These are phyloP conservation scores for Drosophila formosana DNA, from an alignment of 2,888 invertebrate species.

Conservation along the genomic window DNA sequence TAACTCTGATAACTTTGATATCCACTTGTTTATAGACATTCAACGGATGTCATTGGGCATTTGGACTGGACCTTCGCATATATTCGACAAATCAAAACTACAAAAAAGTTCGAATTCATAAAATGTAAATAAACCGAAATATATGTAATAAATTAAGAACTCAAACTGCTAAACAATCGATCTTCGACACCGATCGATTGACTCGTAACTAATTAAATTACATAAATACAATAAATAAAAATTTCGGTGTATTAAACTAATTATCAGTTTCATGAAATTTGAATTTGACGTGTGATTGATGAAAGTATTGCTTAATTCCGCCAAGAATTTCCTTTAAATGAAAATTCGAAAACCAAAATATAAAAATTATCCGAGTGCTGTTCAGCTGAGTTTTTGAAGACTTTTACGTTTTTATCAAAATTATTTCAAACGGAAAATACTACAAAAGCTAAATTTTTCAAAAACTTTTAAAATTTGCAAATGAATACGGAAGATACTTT, in stretches of 20 bases:
- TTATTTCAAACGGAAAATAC: too few relatives aligned
- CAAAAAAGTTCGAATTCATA: constrained; percentile 15
- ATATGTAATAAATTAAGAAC: constrained; percentile 15
- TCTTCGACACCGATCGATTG: background rate
- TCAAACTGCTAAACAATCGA: constrained; percentile 7
- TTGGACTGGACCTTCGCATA: constrained; percentile 9
- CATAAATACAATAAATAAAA: background rate
- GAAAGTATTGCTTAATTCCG: too few relatives aligned
- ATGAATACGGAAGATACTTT: too few relatives aligned
- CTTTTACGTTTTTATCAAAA: too few relatives aligned
- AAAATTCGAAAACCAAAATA: too few relatives aligned
- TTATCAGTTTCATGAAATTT: background rate
- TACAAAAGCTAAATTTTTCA: too few relatives aligned
- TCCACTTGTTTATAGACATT: constrained; percentile 17
- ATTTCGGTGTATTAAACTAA: background rate
- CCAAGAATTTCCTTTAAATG: too few relatives aligned
- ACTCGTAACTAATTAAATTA: background rate
- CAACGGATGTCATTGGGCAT: constrained; percentile 36
- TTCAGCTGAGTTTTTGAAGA: too few relatives aligned
- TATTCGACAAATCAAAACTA: constrained; percentile 13
- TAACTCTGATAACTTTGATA: constrained; percentile 18
- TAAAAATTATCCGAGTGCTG: too few relatives aligned
- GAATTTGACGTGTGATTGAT: too few relatives aligned
- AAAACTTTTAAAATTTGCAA: too few relatives aligned
- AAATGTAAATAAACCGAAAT: constrained; percentile 5